Conservation (phyloP, 2,888 invertebrate genomes). For the Chloroclystis v-ata region DNA sequence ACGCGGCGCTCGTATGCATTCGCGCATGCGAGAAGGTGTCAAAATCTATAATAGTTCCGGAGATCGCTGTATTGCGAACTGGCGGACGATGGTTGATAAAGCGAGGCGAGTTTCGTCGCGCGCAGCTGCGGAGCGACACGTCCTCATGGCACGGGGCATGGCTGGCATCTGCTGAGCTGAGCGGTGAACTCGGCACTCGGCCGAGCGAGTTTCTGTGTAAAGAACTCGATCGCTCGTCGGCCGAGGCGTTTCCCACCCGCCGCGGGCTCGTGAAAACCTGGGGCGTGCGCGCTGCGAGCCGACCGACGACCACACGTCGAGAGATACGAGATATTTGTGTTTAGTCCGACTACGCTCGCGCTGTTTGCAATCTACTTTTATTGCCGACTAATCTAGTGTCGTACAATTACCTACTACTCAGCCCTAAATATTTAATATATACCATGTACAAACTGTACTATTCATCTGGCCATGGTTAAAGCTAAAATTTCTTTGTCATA, state of each 20-base stretch:
- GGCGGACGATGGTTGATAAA: slow-evolving; percentile 44
- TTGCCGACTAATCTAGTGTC: slow-evolving; percentile 60
- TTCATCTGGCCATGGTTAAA: slow-evolving; percentile 27
- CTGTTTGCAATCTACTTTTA: slow-evolving; percentile 63
- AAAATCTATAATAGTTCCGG: slow-evolving; percentile 74
- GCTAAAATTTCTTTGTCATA: slow-evolving; percentile 26
- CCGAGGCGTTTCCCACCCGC: slow-evolving; percentile 72
- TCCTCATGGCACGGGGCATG: slow-evolving; percentile 50
- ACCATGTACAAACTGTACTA: too few relatives aligned
- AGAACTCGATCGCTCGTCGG: slow-evolving; percentile 19
- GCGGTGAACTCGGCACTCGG: background rate
- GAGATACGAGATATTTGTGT: slow-evolving; percentile 17
- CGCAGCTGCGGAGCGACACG: slow-evolving; percentile 43
- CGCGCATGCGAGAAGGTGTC: slow-evolving; percentile 77
- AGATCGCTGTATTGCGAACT: slow-evolving; percentile 60
- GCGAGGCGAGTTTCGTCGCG: slow-evolving; percentile 47
- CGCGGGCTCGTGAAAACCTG: slow-evolving; percentile 60
- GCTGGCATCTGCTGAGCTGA: slow-evolving; percentile 47
- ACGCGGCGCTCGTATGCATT: slow-evolving; percentile 75
- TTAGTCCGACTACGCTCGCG: slow-evolving; percentile 35
- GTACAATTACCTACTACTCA: slow-evolving; percentile 55
- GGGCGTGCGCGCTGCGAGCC: slow-evolving; percentile 57
- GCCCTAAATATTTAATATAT: slow-evolving; percentile 46
- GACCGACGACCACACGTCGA: slow-evolving; percentile 53
- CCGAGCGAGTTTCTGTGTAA: slow-evolving; percentile 12